Conservation (phyloP, 1,140 invertebrate genomes). For the Scaptomyza montana region DNA sequence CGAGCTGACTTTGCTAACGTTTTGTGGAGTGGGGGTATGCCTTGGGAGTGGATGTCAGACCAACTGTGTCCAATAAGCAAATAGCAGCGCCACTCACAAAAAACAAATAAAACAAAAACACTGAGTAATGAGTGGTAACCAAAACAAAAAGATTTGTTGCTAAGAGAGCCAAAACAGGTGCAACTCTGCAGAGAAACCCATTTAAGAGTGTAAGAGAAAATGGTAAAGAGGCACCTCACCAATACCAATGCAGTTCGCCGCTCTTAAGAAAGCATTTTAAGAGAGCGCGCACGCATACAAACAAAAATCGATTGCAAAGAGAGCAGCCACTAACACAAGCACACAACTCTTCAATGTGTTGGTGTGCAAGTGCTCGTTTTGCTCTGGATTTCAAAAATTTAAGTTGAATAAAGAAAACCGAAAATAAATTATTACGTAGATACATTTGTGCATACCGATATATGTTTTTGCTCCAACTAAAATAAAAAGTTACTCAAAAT, state of each 20-base stretch:
- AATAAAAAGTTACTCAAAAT: too few species aligned
- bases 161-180: conserved; percentile 68
- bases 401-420: not conserved
- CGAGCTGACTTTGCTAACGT: conserved; percentile 30
- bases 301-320: conserved; percentile 46
- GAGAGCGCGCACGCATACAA: conserved; percentile 62
- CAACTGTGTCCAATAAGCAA: conserved; percentile 72
- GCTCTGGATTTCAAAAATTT: not conserved
- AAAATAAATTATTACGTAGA: not conserved
- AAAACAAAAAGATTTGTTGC: conserved; percentile 26
- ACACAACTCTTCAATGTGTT: conserved; percentile 40
- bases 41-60: conserved; percentile 13
- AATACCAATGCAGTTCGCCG: conserved; percentile 50
- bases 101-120: conserved; percentile 1
- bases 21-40: not conserved
- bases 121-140: conserved; percentile 39
- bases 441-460: not conserved
- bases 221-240: conserved; percentile 50
- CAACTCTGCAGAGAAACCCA: conserved; percentile 17
- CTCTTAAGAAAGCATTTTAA: conserved; percentile 52
- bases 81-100: conserved; percentile 48
- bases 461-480: not conserved
- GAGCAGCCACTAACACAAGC: conserved; percentile 14
- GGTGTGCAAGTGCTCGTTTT: conserved; percentile 39
- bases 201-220: conserved; percentile 15